Percentiles rank a stretch among this genome's conserved stretches.
Conservation (phyloP, 2,888 invertebrate genomes). For the Zele albiditarsus region DNA sequence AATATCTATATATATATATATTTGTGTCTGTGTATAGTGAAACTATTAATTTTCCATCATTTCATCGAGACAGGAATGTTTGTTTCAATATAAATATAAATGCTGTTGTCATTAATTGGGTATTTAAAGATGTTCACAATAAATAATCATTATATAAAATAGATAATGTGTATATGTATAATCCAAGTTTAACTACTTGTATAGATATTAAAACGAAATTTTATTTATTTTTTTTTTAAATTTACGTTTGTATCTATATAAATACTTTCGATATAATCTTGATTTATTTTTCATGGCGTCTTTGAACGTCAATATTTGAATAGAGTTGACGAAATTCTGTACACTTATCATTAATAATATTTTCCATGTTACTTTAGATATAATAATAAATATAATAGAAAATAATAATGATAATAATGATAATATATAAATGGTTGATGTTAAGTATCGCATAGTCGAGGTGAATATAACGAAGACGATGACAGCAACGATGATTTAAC, state of each 20-base stretch:
- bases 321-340: constrained; percentile 2
- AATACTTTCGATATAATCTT: neutral
- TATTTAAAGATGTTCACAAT: neutral
- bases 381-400: neutral
- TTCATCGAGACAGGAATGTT: neutral
- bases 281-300: neutral
- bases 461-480: constrained; percentile 71
- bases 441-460: constrained; percentile 43
- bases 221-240: neutral
- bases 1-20: neutral
- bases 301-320: constrained; percentile 9
- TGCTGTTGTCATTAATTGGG: neutral
- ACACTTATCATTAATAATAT: neutral
- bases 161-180: neutral
- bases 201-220: too few species aligned
- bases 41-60: neutral
- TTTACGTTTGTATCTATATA: neutral
- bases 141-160: neutral
- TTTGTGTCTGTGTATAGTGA: neutral
- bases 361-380: neutral
- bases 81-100: neutral
- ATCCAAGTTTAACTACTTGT: neutral
- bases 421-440: constrained; percentile 43
- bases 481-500: constrained; percentile 72
- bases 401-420: neutral